Evolutionary conservation across 92 coral and sea anemone genomes (phyloP).

Genomic region (Muricea muricata): DNA sequence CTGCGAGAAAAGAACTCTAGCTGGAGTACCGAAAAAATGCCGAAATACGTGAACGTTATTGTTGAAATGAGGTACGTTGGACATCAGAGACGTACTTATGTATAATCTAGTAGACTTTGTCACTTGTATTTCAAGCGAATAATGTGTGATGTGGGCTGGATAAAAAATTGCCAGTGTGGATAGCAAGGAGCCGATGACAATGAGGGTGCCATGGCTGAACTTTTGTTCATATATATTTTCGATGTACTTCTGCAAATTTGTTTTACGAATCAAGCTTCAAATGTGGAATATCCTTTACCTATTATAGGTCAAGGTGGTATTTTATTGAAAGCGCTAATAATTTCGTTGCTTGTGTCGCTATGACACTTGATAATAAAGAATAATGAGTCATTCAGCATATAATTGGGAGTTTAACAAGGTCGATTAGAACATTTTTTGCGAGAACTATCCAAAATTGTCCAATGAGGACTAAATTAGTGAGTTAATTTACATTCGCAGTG

Average conservation of each 20-base stretch:
- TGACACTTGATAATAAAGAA: too few relatives aligned
- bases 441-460: not conserved
- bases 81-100: not conserved
- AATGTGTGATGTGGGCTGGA: not conserved
- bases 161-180: not conserved
- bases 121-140: not conserved
- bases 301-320: too few relatives aligned
- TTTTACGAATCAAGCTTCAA: too few relatives aligned
- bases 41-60: conserved; percentile 23
- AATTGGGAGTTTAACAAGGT: too few relatives aligned
- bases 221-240: too few relatives aligned
- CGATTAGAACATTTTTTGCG: not conserved
- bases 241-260: too few relatives aligned
- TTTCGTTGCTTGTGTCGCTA: too few relatives aligned
- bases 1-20: not conserved
- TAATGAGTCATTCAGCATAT: not conserved
- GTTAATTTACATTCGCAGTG: not conserved
- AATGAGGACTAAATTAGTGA: too few relatives aligned
- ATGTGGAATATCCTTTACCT: too few relatives aligned
- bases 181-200: too few relatives aligned
- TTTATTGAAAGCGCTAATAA: too few relatives aligned
- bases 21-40: not conserved
- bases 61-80: conserved; percentile 28
- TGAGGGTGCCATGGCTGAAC: too few relatives aligned
- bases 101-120: not conserved